A percentile compares a stretch with the other conserved stretches of the same genome.
These are phyloP conservation scores for Anarhynchus alexandrinus DNA, from an alignment of 2,113 vertebrate species.

Conservation along the genomic window DNA sequence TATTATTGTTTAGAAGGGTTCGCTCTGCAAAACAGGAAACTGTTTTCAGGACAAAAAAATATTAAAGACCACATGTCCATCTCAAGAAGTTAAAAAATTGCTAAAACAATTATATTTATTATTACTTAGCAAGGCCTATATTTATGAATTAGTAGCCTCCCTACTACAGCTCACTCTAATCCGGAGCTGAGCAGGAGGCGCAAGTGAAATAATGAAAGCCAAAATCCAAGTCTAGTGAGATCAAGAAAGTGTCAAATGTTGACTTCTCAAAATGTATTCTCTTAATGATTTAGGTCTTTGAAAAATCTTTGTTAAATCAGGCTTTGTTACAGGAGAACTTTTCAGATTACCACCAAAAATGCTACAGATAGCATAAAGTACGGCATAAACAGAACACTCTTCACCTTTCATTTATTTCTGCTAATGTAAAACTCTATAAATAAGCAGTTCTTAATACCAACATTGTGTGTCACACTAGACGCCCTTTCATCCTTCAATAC, in stretches of 20 bases:
- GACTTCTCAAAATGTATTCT: not conserved
- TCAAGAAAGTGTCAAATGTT: not conserved
- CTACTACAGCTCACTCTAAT: not conserved
- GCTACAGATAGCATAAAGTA: not conserved
- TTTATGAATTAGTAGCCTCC: not conserved
- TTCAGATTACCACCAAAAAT: slow-evolving; percentile 54
- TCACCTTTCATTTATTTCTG: not conserved
- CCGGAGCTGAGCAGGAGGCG: not conserved
- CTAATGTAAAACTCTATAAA: not conserved
- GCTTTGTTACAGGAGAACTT: slow-evolving; percentile 25
- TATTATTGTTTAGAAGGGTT: not conserved
- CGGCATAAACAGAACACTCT: not conserved
- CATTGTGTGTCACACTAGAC: not conserved
- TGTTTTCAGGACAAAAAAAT: not conserved
- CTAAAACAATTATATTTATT: not conserved
- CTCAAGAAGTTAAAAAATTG: not conserved
- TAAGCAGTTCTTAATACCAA: not conserved
- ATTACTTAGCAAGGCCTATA: not conserved
- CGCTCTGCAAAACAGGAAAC: not conserved
- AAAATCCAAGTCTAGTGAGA: not conserved
- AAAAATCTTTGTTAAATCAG: not conserved
- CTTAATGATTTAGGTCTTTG: not conserved
- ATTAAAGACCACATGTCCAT: not conserved
- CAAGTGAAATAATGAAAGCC: not conserved
- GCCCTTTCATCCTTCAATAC: not conserved